These are phyloP conservation scores for Lagorchestes hirsutus DNA, from an alignment of 2,797 vertebrate species.

Conservation along the genomic window DNA sequence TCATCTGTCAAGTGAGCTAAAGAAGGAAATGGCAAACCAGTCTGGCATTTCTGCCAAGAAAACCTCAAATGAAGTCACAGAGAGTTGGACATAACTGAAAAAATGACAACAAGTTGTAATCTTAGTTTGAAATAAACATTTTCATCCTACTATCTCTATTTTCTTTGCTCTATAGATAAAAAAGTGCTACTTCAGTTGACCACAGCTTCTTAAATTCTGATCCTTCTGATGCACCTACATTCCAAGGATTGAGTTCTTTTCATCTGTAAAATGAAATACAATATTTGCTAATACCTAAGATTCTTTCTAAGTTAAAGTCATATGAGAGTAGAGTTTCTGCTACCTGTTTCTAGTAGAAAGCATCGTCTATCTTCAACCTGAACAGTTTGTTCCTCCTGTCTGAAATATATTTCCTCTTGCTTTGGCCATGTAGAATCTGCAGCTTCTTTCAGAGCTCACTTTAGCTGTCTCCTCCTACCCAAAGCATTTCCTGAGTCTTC, in stretches of 20 bases:
- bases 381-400: neutral
- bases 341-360: neutral
- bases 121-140: neutral
- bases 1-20: neutral
- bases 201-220: neutral
- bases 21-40: neutral
- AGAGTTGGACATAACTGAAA: neutral
- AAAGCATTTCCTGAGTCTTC: neutral
- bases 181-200: neutral
- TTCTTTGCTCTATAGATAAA: neutral
- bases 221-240: neutral
- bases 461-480: neutral
- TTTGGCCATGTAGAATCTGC: neutral
- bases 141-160: neutral
- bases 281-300: neutral
- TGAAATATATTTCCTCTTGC: neutral
- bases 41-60: neutral
- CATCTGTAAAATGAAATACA: neutral
- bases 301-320: neutral
- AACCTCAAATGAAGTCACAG: neutral
- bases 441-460: neutral
- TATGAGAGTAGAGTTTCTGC: neutral
- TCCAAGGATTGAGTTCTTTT: neutral
- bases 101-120: neutral
- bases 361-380: neutral